phyloP scores from a whole-genome alignment of 2,888 invertebrate genomes.

The Pseudococcus jackbeardsleyi region DNA sequence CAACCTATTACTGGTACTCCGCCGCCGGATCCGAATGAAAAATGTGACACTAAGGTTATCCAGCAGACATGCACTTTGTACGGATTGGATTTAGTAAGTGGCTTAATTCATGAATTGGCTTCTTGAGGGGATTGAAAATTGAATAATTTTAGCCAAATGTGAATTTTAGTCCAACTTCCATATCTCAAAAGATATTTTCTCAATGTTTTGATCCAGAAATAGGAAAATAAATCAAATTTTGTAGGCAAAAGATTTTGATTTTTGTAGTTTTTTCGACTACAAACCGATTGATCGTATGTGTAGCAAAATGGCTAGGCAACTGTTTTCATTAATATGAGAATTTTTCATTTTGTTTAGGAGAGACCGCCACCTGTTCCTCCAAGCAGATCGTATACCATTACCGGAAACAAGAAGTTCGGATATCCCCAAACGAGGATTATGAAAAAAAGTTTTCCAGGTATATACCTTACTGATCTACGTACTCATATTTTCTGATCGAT shows the following conservation, averaged over 20 bases:
- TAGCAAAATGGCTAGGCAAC: neutral
- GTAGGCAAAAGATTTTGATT: no score
- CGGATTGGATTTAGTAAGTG: slow-evolving; percentile 85
- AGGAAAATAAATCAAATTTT: no score
- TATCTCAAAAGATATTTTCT: no score
- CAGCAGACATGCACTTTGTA: slow-evolving; percentile 92
- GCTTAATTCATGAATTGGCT: neutral
- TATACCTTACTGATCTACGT: slow-evolving; percentile 65
- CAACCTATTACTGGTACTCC: slow-evolving; percentile 93
- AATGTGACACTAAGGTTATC: slow-evolving; percentile 89
- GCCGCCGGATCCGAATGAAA: slow-evolving; percentile 86
- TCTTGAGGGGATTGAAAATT: no score
- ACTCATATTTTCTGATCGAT: no score
- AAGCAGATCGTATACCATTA: slow-evolving; percentile 89
- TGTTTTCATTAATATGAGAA: slow-evolving; percentile 65
- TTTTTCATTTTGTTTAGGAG: slow-evolving; percentile 74
- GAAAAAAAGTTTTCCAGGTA: slow-evolving; percentile 88
- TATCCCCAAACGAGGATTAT: slow-evolving; percentile 93
- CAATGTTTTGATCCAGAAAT: no score
- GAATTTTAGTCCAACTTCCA: no score
- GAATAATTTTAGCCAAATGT: no score
- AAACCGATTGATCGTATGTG: neutral
- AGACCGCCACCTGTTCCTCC: slow-evolving; percentile 93
- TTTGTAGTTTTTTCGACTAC: no score
- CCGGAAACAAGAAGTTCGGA: slow-evolving; percentile 89